phyloP scores from a whole-genome alignment of 2,113 vertebrate species.

The Athene cunicularia region DNA sequence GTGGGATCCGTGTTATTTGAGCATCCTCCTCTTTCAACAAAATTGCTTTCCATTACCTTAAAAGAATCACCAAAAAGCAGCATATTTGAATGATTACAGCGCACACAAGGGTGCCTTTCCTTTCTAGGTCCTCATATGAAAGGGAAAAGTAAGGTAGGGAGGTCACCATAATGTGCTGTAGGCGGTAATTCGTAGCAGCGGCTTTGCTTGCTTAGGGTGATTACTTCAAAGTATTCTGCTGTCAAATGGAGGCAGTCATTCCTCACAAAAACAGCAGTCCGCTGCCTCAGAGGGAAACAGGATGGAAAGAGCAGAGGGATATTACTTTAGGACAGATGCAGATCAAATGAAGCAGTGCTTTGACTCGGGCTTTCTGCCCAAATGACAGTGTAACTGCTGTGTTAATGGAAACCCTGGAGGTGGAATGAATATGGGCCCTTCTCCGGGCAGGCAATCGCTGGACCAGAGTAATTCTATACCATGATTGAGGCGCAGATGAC shows the following conservation, averaged over 20 bases:
- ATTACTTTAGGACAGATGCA: slow-evolving; percentile 60
- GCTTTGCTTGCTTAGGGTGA: neutral
- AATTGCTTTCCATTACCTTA: neutral
- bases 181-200: neutral
- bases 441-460: neutral
- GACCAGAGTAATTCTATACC: slow-evolving; percentile 33
- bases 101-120: neutral
- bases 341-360: slow-evolving; percentile 61
- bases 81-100: neutral
- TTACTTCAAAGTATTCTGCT: slow-evolving; percentile 20
- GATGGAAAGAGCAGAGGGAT: slow-evolving; percentile 25
- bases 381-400: slow-evolving; percentile 55
- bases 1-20: neutral
- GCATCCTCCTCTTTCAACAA: neutral
- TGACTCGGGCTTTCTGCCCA: slow-evolving; percentile 40
- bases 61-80: neutral
- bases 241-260: slow-evolving; percentile 43
- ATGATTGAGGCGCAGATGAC: neutral
- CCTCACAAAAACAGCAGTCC: slow-evolving; percentile 12
- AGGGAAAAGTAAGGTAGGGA: neutral
- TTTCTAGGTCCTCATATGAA: neutral
- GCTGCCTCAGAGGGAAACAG: slow-evolving; percentile 7
- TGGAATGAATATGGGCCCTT: slow-evolving; percentile 52
- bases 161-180: neutral
- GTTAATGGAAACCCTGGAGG: slow-evolving; percentile 62